A percentile compares a stretch with the other conserved stretches of the same genome.
phyloP scores from a whole-genome alignment of 1,140 invertebrate species.

The Babylonia areolata region DNA sequence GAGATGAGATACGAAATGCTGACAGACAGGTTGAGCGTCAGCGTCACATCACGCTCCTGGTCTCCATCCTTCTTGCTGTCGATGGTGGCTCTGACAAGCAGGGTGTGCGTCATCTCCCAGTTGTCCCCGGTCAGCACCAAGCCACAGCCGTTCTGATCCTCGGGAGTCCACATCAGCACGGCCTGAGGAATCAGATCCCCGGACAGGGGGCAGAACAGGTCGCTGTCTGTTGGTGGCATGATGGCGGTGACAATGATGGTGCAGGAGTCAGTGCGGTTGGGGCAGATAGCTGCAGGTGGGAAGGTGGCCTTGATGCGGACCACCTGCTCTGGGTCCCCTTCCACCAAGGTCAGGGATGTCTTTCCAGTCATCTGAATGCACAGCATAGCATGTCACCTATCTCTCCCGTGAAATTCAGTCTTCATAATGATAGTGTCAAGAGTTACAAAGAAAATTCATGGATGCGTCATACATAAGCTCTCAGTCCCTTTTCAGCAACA shows the following conservation, averaged over 20 bases:
- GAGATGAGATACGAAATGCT: slow-evolving; percentile 28
- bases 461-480: no score
- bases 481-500: no score
- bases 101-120: slow-evolving; percentile 45
- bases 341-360: slow-evolving; percentile 36
- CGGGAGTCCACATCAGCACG: slow-evolving; percentile 24
- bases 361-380: slow-evolving; percentile 39
- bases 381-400: no score
- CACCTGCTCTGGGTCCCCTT: slow-evolving; percentile 46
- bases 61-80: slow-evolving; percentile 57
- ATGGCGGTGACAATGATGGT: neutral
- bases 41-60: slow-evolving; percentile 42
- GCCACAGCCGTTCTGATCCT: slow-evolving; percentile 44
- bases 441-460: no score
- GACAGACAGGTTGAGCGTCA: slow-evolving; percentile 25
- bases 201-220: slow-evolving; percentile 22
- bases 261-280: neutral
- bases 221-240: neutral
- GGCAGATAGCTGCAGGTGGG: slow-evolving; percentile 53
- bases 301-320: slow-evolving; percentile 43
- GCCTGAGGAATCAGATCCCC: slow-evolving; percentile 38
- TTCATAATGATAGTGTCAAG: no score
- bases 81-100: slow-evolving; percentile 53
- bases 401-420: no score
- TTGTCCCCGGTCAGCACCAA: slow-evolving; percentile 48